A percentile compares a stretch with the other conserved stretches of the same genome.
Conservation (phyloP, 2,888 invertebrate species). For the Mythimna ferrago region DNA sequence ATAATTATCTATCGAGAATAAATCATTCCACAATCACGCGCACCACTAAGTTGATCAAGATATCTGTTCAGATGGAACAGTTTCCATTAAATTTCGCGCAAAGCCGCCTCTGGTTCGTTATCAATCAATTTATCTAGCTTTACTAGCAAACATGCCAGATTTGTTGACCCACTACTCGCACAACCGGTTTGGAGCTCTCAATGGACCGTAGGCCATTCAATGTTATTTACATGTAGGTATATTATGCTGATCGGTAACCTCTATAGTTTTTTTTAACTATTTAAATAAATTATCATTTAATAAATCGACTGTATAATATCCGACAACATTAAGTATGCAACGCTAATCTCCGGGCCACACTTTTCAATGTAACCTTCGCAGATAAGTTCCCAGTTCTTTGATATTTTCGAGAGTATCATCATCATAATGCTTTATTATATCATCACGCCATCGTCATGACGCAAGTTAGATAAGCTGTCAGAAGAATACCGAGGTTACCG, state of each 20-base stretch:
- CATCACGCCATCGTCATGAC: conserved; percentile 58
- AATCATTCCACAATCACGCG: conserved; percentile 77
- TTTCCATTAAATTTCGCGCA: conserved; percentile 85
- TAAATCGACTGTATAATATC: conserved; percentile 30
- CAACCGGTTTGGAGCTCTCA: conserved; percentile 80
- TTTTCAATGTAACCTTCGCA: conserved; percentile 50
- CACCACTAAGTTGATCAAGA: conserved; percentile 77
- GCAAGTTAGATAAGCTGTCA: conserved; percentile 59
- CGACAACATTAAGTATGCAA: conserved; percentile 31
- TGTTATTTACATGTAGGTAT: conserved; percentile 63
- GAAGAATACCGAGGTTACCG: conserved; percentile 52
- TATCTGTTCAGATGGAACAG: conserved; percentile 79
- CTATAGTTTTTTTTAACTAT: conserved; percentile 53
- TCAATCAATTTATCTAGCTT: conserved; percentile 88
- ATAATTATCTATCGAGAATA: conserved; percentile 70
- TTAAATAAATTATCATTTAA: conserved; percentile 49
- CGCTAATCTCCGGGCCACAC: conserved; percentile 27
- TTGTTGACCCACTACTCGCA: conserved; percentile 80
- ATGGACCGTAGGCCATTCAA: conserved; percentile 78
- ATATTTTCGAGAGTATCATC: conserved; percentile 52
- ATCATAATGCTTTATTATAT: conserved; percentile 57
- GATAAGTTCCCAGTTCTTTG: conserved; percentile 54
- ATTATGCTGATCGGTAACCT: conserved; percentile 53
- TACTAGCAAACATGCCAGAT: conserved; percentile 79
- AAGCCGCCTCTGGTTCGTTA: conserved; percentile 82